Conservation (phyloP, 2,113 vertebrate genomes). For the Pseudorectes ferrugineus region DNA sequence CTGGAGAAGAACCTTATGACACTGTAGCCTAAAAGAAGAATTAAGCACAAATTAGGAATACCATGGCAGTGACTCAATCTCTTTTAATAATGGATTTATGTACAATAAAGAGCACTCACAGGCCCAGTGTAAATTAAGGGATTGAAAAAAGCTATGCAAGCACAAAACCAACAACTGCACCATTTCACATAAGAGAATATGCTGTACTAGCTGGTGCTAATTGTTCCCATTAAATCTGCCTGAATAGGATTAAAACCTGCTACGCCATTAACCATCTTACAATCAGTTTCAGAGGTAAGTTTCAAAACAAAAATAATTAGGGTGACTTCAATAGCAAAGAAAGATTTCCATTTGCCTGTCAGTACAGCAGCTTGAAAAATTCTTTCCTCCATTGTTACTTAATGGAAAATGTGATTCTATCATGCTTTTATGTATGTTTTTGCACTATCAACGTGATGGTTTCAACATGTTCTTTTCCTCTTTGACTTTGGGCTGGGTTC, state of each 20-base stretch:
- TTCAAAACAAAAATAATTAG: neutral
- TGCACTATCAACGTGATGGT: neutral
- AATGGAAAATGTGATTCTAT: neutral
- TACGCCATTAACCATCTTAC: neutral
- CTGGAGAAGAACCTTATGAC: neutral
- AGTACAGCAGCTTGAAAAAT: neutral
- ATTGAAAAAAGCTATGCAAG: neutral
- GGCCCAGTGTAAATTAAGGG: neutral
- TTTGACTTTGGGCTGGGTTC: neutral
- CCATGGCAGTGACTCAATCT: neutral
- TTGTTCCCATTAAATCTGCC: slow-evolving; percentile 43
- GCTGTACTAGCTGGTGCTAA: slow-evolving; percentile 27
- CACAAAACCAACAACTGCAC: neutral
- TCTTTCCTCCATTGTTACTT: neutral
- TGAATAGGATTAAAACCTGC: slow-evolving; percentile 37
- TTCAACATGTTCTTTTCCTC: neutral
- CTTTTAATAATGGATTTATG: neutral
- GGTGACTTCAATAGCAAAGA: neutral
- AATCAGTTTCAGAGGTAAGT: neutral
- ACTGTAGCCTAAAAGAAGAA: neutral
- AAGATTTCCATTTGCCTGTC: neutral
- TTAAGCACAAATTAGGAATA: neutral
- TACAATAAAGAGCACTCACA: neutral
- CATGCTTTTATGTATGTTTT: neutral
- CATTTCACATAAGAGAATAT: neutral